A percentile compares a stretch with the other conserved stretches of the same genome.
Evolutionary conservation across 2,797 vertebrate genomes (phyloP).

Genomic region (Synanceia verrucosa): DNA sequence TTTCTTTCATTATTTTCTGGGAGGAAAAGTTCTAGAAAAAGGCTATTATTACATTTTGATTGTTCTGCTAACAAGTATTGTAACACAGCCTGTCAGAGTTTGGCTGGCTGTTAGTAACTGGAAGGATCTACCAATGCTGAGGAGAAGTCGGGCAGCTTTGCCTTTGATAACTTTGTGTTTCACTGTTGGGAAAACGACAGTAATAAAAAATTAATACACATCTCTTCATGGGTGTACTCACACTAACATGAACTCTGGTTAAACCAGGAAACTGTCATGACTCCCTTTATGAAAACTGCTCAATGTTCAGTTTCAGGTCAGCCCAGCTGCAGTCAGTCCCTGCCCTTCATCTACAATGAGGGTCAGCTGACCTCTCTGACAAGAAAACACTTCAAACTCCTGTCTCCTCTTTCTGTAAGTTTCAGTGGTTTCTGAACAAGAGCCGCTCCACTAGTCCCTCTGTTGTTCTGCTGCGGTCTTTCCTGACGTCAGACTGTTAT

Average conservation of each 20-base stretch:
- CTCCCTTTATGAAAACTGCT: slow-evolving; percentile 9
- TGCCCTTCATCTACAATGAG: slow-evolving; percentile 41
- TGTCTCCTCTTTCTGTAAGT: slow-evolving; percentile 62
- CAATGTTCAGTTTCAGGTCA: slow-evolving; percentile 40
- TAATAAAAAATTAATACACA: no score
- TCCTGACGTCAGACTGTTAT: slow-evolving; percentile 65
- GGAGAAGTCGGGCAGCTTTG: not conserved
- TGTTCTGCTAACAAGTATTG: not conserved
- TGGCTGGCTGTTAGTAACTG: not conserved
- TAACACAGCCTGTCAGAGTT: not conserved
- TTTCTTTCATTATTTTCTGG: not conserved
- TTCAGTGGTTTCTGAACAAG: slow-evolving; percentile 36
- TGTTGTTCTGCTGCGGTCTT: slow-evolving; percentile 47
- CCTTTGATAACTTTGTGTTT: not conserved
- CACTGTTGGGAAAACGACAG: not conserved
- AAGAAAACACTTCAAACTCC: slow-evolving; percentile 61
- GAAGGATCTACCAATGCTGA: not conserved
- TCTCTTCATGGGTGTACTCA: not conserved
- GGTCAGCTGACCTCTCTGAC: slow-evolving; percentile 57
- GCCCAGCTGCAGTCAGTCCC: slow-evolving; percentile 19
- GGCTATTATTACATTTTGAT: not conserved
- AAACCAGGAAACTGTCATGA: not conserved
- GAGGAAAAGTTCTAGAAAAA: not conserved
- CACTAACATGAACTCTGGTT: no score
- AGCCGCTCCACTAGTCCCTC: slow-evolving; percentile 34